These are phyloP conservation scores for Lycophotia porphyrea DNA, from an alignment of 2,888 invertebrate genomes.

Conservation along the genomic window DNA sequence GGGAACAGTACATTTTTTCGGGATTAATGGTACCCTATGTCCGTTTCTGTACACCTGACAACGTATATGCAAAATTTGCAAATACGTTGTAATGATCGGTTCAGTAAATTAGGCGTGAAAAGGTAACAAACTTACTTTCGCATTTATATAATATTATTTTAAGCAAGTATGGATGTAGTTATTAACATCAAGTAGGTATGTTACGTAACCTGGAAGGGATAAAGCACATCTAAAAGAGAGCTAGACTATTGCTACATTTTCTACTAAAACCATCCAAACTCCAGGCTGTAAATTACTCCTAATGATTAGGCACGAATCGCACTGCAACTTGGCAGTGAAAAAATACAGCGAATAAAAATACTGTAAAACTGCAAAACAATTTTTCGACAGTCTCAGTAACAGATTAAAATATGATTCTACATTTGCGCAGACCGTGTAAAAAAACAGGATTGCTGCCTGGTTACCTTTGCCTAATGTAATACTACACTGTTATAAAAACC, in stretches of 20 bases:
- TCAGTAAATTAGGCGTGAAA: no score
- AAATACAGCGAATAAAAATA: background rate
- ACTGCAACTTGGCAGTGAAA: background rate
- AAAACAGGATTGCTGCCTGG: constrained; percentile 30
- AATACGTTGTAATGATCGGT: no score
- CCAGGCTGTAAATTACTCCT: background rate
- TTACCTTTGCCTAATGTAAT: constrained; percentile 38
- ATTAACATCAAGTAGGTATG: background rate
- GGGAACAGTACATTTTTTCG: no score
- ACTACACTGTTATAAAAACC: constrained; percentile 46
- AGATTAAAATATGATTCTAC: background rate
- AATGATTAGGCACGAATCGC: background rate
- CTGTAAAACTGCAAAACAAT: background rate
- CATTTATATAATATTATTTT: no score
- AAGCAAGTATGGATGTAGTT: no score
- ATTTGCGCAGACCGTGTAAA: background rate
- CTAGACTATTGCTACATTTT: background rate
- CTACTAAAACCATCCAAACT: background rate
- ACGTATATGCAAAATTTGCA: no score
- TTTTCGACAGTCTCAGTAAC: background rate
- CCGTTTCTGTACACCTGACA: no score
- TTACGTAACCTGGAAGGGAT: background rate
- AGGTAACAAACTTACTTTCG: no score
- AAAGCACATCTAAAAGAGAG: background rate
- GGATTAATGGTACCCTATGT: no score